Evolutionary conservation across 2,797 vertebrate species (phyloP).

Genomic region (Fistularia commersonii): DNA sequence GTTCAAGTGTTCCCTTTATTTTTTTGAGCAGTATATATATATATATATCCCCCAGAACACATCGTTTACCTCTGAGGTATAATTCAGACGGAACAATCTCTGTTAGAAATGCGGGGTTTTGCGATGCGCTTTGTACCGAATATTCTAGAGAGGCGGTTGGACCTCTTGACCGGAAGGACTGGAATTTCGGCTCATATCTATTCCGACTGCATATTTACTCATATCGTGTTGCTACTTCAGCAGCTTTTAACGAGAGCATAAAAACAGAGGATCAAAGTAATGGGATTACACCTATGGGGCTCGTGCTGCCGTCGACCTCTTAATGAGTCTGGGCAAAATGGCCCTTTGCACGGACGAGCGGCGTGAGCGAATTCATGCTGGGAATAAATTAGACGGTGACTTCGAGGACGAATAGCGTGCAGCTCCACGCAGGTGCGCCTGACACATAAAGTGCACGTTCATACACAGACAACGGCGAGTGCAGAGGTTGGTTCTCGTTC

Average conservation of each 20-base stretch:
- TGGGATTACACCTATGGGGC: conserved; percentile 63
- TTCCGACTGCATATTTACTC: conserved; percentile 55
- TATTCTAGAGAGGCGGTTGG: conserved; percentile 17
- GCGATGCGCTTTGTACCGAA: conserved; percentile 5
- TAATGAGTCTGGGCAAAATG: conserved; percentile 36
- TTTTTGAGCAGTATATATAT: too few relatives aligned
- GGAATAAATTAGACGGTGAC: conserved; percentile 31
- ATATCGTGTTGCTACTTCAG: conserved; percentile 57
- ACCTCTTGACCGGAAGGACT: conserved; percentile 13
- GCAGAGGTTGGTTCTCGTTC: not conserved
- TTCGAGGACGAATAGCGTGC: not conserved
- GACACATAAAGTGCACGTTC: not conserved
- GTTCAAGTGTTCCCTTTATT: too few relatives aligned
- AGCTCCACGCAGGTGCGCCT: not conserved
- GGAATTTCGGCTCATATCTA: conserved; percentile 53
- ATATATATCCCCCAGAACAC: conserved; percentile 22
- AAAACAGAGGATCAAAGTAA: conserved; percentile 58
- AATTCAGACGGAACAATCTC: conserved; percentile 68
- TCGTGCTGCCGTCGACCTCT: conserved; percentile 44
- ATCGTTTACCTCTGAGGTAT: conserved; percentile 42
- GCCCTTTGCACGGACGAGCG: conserved; percentile 16
- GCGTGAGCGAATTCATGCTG: conserved; percentile 13
- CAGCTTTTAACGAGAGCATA: conserved; percentile 69
- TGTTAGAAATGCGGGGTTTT: conserved; percentile 39
- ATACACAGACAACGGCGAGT: not conserved